Base-by-base conservation (phyloP, 2,888 invertebrate species). In the Agriotes lineatus region DNA sequence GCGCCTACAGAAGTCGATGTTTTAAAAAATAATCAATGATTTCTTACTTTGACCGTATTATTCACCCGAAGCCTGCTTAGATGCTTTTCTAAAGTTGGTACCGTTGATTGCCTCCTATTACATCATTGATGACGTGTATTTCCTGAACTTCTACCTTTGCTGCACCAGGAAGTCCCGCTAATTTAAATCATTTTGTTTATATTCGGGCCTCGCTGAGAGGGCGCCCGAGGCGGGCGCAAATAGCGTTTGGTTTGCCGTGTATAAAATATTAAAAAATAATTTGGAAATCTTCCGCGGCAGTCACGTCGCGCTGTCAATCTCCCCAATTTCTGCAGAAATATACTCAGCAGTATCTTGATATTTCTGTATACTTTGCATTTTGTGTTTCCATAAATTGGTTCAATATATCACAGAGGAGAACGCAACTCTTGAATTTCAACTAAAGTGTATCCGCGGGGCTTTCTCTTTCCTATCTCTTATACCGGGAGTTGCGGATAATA, bases 321-420 rank as follows among this genome's bases (percentile, higher is more conserved):
- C 37, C 50, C 60, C 60, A 69, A 65, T 65, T 64, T 65, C 18
- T 48, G 56, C 56, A 59, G 58, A 69, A 69, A 65, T 66, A 58
- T 69, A 66, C 44, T 66, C 61, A 58, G 70, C 64, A 44, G 65
- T 54, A 66, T 67, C 59, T 60, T 71, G 65, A 63, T 69, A 69
- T 63, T 66, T 63, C 68, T 69, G 66, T 71, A 67, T 65, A 65
- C 60, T 67, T 67, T 62, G 67, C 64, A 72, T 67, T 72, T 65
- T 72, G 64, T 68, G 65, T 67, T 72, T 67, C 69, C 62, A 69
- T 69, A 69, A 69, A 69, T 65, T 66, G 69, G 66, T 65, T 69
- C 69, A 69, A 69, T 69, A 66, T 69, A 69, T 69, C 69, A 66
- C 63, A 62, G 66, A 65, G 48, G 65, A 48, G 66, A 69, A 66